Base-by-base conservation (phyloP, 2,113 vertebrate species). In the Macaca fascicularis region DNA sequence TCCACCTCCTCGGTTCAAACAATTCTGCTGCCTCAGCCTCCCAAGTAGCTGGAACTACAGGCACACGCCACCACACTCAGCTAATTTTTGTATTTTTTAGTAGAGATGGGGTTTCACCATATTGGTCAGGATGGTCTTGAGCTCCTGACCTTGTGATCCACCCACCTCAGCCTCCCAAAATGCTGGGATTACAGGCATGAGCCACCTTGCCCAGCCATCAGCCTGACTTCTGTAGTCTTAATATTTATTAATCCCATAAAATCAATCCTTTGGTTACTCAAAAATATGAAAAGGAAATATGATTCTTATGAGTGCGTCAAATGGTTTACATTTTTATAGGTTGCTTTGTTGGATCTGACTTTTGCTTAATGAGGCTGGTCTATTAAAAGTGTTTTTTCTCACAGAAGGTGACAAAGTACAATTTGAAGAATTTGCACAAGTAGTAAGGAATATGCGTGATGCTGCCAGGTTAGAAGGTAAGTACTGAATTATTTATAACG, bases 401-500 rank as follows among this genome's bases (percentile, higher is more conserved):
- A 59, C 16, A 92, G 76, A 90, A 91, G 27, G 19, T 81, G 80
- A 94, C 50, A 88, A 94, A 87, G 81, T 96, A 61, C 89, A 96
- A 32, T 80, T 96, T 91, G 82, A 96, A 52, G 92, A 97, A 92
- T 94, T 97, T 79, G n/a, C 35, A 55, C 72, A 95, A 87, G 35
- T 23, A 32, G 76, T 97, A 43, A 94, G 94, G 57, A 48, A 96
- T 38, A 30, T 96, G 64, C 17, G 6, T 70, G 76, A 94, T 57
- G 35, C 48, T 22, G 70, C 72, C 23, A 97, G 76, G 32, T 59
- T 80, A 85, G 50, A 90, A 48, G 94, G 96, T 97, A 96, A 93
- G 64, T 75, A 45, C 4, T 79, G 4, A 13, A 75, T 75, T 67
- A 72, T 38, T 88, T 89, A 5, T 94, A 57, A 59, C 11, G 45